Base-by-base conservation (phyloP, 2,888 invertebrate species). In the Acholoe squamosa region DNA sequence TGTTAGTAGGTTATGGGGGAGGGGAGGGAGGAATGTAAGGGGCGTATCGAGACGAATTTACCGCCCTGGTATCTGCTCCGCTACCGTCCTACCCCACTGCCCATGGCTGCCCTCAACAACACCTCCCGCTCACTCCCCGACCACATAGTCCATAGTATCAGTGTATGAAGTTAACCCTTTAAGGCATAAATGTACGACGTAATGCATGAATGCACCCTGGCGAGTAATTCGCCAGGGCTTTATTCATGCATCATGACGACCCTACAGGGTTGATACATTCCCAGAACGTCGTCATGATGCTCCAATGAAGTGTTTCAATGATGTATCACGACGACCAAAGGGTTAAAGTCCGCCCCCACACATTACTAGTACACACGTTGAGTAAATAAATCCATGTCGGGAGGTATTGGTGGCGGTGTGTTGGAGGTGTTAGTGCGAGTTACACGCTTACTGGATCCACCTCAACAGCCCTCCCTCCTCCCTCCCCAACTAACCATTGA, bases 31-130 rank as follows among this genome's bases (percentile, higher is more conserved):
- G 33, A 3, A 43, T 5, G 56, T 28, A 28, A 28, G 43, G 43
- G 43, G 86, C 19, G 86, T 86, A 86, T 52, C 86, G 28, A 86
- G 54, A 86, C 86, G 56, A 25, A 33, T 54, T 56, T 86, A 28
- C 51, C 33, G 28, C 10, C 25, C 52, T 52, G 54, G 54, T 54
- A 86, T 86, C 86, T 54, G 52, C 86, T 54, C 56, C 0, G 43
- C 43, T 43, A 12, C 22, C 86, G 86, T n/a, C 52, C 28, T 86
- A 86, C 56, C n/a, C 52, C 86, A 86, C 54, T 33, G 86, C 86
- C 86, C 86, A 54, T 86, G 86, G 52, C 54, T 86, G 76, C 76
- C 31, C 28, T 31, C 25, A 25, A 22, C 76, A 19, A 28, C 76
- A 3, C 76, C 31, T 16, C 76, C 76, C 76, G 28, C 25, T 14